phyloP scores from a whole-genome alignment of 2,113 vertebrate genomes.

The Corvus moneduloides region DNA sequence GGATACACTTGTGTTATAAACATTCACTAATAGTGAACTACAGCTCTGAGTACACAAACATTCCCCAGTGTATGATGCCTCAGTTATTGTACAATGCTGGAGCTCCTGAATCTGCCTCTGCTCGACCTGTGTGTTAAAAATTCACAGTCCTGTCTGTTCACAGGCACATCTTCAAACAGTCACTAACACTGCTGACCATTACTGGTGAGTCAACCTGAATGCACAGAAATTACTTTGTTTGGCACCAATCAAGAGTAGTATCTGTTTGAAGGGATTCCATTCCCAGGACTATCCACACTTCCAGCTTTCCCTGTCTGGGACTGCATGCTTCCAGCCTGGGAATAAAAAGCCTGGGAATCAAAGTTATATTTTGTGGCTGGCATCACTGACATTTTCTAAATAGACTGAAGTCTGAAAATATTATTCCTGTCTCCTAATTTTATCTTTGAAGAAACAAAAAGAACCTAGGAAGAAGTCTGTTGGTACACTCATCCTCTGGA shows the following conservation, averaged over 20 bases:
- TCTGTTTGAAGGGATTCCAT: not conserved
- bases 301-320: not conserved
- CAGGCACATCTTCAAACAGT: not conserved
- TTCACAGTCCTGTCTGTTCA: not conserved
- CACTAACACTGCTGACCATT: not conserved
- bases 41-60: not conserved
- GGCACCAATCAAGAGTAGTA: not conserved
- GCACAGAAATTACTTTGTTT: not conserved
- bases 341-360: slow-evolving; percentile 33
- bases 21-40: not conserved
- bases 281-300: not conserved
- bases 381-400: slow-evolving; percentile 6
- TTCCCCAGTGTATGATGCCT: not conserved
- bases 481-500: not conserved
- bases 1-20: not conserved
- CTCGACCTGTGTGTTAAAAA: not conserved
- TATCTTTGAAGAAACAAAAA: not conserved
- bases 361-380: not conserved
- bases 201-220: not conserved
- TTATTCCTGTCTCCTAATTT: not conserved
- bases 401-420: not conserved
- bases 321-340: not conserved
- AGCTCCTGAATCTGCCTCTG: not conserved
- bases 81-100: not conserved
- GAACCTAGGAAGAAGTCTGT: not conserved